Evolutionary conservation across 2,797 vertebrate genomes (phyloP).

Genomic region (Pitangus sulphuratus): DNA sequence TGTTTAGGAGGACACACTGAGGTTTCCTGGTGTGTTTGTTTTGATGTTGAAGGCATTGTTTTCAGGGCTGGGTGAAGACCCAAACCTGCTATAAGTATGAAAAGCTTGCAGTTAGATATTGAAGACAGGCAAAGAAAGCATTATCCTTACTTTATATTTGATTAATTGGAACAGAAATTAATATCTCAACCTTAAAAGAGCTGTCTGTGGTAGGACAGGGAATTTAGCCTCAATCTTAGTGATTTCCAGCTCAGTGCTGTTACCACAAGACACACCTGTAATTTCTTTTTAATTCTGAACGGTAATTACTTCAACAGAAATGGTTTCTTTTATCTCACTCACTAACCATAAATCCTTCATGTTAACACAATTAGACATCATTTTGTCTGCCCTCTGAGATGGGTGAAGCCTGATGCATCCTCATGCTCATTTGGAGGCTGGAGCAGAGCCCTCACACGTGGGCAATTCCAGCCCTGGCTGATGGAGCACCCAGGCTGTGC

Average conservation of each 20-base stretch:
- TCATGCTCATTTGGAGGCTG: background rate
- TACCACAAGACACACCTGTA: background rate
- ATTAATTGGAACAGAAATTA: background rate
- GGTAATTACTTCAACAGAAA: slow-evolving; percentile 1
- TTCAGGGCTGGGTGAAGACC: background rate
- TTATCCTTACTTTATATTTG: background rate
- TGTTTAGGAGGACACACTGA: background rate
- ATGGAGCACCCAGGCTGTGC: background rate
- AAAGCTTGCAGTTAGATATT: background rate
- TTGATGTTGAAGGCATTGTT: background rate
- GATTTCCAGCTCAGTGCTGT: background rate
- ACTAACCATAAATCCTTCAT: slow-evolving; percentile 8
- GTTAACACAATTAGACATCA: background rate
- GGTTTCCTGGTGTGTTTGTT: background rate
- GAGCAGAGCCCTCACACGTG: background rate
- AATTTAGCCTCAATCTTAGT: background rate
- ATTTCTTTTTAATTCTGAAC: background rate
- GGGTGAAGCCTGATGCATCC: background rate
- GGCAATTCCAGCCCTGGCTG: background rate
- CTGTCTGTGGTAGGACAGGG: background rate
- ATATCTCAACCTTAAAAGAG: background rate
- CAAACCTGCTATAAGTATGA: background rate
- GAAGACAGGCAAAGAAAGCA: background rate
- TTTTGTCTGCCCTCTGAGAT: background rate
- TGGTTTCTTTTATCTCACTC: slow-evolving; percentile 15